These are phyloP conservation scores for Noctua pronuba DNA, from an alignment of 2,888 invertebrate genomes.

Conservation along the genomic window DNA sequence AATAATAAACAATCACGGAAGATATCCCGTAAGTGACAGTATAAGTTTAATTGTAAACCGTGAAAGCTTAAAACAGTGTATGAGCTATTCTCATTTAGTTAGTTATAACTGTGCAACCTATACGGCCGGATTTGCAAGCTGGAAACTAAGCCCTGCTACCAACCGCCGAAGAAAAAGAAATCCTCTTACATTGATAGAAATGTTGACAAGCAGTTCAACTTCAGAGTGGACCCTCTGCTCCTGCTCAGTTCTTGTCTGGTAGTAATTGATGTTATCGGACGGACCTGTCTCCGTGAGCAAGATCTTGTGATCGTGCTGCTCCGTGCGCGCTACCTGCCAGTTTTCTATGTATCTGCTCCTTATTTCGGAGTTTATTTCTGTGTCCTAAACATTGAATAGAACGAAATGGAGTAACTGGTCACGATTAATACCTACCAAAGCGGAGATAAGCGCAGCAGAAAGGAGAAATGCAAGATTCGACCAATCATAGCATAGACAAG, in stretches of 20 bases:
- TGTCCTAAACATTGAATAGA: slow-evolving; percentile 61
- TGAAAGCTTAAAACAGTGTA: no score
- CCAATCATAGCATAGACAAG: not conserved
- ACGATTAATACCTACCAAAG: not conserved
- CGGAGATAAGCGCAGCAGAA: not conserved
- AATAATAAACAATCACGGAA: no score
- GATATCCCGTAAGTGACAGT: no score
- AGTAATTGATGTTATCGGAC: slow-evolving; percentile 72
- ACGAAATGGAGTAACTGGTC: not conserved
- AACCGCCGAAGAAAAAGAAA: not conserved
- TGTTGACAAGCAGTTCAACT: slow-evolving; percentile 82
- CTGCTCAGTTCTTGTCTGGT: slow-evolving; percentile 76
- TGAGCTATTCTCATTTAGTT: not conserved
- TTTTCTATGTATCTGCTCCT: slow-evolving; percentile 77
- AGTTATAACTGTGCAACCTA: not conserved
- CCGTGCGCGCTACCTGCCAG: slow-evolving; percentile 83
- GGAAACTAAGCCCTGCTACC: not conserved
- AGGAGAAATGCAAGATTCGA: not conserved
- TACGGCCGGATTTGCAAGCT: not conserved
- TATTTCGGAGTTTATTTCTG: slow-evolving; percentile 68
- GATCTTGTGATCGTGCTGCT: slow-evolving; percentile 79
- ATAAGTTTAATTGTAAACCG: no score
- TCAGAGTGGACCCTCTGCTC: slow-evolving; percentile 84
- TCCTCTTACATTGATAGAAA: slow-evolving; percentile 78
- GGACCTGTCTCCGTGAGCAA: slow-evolving; percentile 70